Evolutionary conservation across 1,140 invertebrate genomes (phyloP).

Genomic region (Hylyphantes graminicola): DNA sequence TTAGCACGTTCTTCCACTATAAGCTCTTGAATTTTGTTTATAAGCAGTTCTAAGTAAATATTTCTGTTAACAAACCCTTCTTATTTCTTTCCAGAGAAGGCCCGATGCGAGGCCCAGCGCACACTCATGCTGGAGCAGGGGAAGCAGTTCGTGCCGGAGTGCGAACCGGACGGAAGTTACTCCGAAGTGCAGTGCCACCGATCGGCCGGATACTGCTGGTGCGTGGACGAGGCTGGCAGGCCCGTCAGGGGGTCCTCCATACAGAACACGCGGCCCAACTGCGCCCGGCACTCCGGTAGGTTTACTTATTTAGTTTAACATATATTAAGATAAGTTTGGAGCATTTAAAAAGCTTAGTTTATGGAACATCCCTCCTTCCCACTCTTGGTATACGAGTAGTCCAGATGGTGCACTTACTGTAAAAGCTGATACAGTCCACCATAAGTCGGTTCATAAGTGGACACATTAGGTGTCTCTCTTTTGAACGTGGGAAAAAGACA

Average conservation of each 20-base stretch:
- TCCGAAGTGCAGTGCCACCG: slow-evolving; percentile 84
- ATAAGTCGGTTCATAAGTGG: no score
- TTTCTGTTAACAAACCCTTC: not conserved
- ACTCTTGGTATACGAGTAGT: no score
- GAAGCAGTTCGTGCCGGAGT: slow-evolving; percentile 73
- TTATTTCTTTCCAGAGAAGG: slow-evolving; percentile 16
- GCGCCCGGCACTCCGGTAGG: slow-evolving; percentile 65
- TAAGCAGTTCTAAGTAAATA: not conserved
- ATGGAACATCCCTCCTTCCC: no score
- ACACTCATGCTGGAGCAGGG: slow-evolving; percentile 59
- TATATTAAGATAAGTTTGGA: no score
- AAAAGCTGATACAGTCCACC: no score
- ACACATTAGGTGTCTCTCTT: no score
- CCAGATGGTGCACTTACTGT: no score
- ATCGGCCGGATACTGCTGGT: slow-evolving; percentile 83
- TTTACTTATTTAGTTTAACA: not conserved
- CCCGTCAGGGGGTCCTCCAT: slow-evolving; percentile 81
- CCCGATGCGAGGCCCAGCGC: slow-evolving; percentile 56
- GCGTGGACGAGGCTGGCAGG: slow-evolving; percentile 82
- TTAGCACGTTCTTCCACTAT: no score
- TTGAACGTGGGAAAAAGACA: no score
- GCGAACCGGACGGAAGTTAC: slow-evolving; percentile 83
- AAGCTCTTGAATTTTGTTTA: no score
- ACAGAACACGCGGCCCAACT: slow-evolving; percentile 75
- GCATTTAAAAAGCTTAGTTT: no score